Evolutionary conservation across 2,113 vertebrate species (phyloP).

Genomic region (Gracilinanus agilis): DNA sequence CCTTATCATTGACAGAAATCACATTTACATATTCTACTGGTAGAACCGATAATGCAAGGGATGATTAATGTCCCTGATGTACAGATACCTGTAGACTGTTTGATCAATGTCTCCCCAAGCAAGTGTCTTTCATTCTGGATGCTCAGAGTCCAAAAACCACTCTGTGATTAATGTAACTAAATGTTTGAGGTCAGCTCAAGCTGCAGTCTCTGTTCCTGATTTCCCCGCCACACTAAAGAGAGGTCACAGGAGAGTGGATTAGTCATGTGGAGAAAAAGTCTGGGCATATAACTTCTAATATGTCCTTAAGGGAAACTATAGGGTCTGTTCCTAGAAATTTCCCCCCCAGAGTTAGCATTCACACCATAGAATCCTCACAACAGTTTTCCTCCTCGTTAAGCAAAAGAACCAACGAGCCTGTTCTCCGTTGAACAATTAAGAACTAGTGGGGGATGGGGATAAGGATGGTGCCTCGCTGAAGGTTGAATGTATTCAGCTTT

Average conservation of each 20-base stretch:
- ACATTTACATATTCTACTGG: constrained; percentile 98
- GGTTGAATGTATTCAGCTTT: constrained; percentile 78
- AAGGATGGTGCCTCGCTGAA: constrained; percentile 41
- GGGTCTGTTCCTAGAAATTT: constrained; percentile 29
- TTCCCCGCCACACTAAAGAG: constrained; percentile 91
- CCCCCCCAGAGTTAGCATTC: constrained; percentile 65
- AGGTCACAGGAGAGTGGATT: constrained; percentile 91
- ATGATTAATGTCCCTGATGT: constrained; percentile 98
- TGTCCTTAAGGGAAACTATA: constrained; percentile 67
- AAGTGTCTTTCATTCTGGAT: constrained; percentile 92
- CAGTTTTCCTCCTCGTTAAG: not conserved
- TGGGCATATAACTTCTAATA: constrained; percentile 62
- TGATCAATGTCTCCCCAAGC: constrained; percentile 92
- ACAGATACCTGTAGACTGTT: constrained; percentile 95
- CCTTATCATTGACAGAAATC: constrained; percentile 96
- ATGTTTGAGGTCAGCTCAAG: constrained; percentile 90
- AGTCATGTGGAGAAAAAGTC: constrained; percentile 89
- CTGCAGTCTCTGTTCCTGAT: constrained; percentile 86
- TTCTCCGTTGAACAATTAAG: not conserved
- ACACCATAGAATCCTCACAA: not conserved
- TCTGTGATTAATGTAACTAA: constrained; percentile 97
- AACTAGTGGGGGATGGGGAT: not conserved
- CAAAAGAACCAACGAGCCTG: not conserved
- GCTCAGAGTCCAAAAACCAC: constrained; percentile 87
- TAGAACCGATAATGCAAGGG: constrained; percentile 90